Evolutionary conservation across 1,140 invertebrate genomes (phyloP).

Genomic region (Charaxes varanes): DNA sequence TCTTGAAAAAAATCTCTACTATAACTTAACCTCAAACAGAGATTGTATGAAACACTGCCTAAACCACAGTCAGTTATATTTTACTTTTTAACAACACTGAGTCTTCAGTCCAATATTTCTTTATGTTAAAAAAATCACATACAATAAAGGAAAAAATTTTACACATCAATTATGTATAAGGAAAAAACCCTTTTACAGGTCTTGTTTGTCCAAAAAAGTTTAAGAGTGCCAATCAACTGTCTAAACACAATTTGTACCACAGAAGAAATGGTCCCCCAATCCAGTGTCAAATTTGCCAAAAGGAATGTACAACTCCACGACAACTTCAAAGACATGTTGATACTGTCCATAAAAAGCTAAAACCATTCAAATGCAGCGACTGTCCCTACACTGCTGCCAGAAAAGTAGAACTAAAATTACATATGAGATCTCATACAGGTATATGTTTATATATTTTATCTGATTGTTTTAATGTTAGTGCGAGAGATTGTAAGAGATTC

Average conservation of each 20-base stretch:
- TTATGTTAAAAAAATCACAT: not conserved
- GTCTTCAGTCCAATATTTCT: not conserved
- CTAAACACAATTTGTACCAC: slow-evolving; percentile 78
- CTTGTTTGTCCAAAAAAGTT: slow-evolving; percentile 81
- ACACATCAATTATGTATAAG: not conserved
- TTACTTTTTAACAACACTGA: too few relatives aligned
- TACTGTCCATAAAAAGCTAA: slow-evolving; percentile 80
- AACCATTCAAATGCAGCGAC: slow-evolving; percentile 81
- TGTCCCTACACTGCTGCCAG: slow-evolving; percentile 82
- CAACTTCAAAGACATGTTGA: slow-evolving; percentile 78
- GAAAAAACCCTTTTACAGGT: slow-evolving; percentile 47
- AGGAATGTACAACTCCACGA: slow-evolving; percentile 75
- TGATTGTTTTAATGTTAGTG: too few relatives aligned
- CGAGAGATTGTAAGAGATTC: too few relatives aligned
- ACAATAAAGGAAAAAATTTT: not conserved
- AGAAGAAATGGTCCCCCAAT: slow-evolving; percentile 61
- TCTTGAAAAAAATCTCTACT: too few relatives aligned
- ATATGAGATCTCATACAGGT: slow-evolving; percentile 84
- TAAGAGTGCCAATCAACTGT: slow-evolving; percentile 84
- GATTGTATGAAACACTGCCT: too few relatives aligned
- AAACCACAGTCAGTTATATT: too few relatives aligned
- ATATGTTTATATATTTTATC: too few relatives aligned
- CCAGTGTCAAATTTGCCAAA: slow-evolving; percentile 78
- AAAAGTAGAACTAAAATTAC: slow-evolving; percentile 79
- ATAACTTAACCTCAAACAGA: too few relatives aligned